Evolutionary conservation across 2,113 vertebrate species (phyloP), one percentile per base, ranked within the genome.

Genomic region (Psilopsiagon aurifrons): DNA sequence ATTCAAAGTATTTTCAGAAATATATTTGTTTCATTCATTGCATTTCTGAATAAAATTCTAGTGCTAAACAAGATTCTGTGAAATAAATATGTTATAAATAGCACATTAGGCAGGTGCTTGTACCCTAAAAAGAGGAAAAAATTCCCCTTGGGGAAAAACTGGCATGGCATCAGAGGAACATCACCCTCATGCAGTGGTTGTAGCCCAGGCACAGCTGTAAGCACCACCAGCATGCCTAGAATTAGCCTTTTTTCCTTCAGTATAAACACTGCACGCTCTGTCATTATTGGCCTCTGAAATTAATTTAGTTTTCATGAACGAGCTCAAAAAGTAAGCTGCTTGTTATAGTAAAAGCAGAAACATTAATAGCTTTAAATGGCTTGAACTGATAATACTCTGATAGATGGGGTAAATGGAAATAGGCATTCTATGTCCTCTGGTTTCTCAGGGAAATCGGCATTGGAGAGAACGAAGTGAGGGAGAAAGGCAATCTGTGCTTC

Each of bases 261-360:
- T 59, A 59, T 92, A 79, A 95, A 82, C 76, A 88, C 59, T 60
- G 74, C 3, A 3, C 2, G 0, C 27, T 67, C 13, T 93, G 64
- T 78, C 92, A 90, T 49, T 92, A 70, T 83, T 86, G 90, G 46
- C 46, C 90, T 71, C 64, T 77, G 70, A 88, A 94, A 93, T 80
- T 52, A 95, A 92, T 95, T 71, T 54, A 0, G 5, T 60, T 94
- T 95, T 84, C 82, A 41, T 51, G 68, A 96, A 93, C 57, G 46
- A 94, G 75, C 63, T 87, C 37, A 57, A 31, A 5, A 60, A 94
- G 55, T 64, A 82, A 88, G 79, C 68, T 77, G 52, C 77, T 91
- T 86, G 51, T 86, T 92, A 90, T 47, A 55, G 73, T 73, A 64
- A 77, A 83, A 77, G 46, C 68, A 94, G 83, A 94, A 95, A 43